A percentile compares a stretch with the other conserved stretches of the same genome.
Conservation (phyloP, 2,888 invertebrate species). For the Cosmia trapezina region DNA sequence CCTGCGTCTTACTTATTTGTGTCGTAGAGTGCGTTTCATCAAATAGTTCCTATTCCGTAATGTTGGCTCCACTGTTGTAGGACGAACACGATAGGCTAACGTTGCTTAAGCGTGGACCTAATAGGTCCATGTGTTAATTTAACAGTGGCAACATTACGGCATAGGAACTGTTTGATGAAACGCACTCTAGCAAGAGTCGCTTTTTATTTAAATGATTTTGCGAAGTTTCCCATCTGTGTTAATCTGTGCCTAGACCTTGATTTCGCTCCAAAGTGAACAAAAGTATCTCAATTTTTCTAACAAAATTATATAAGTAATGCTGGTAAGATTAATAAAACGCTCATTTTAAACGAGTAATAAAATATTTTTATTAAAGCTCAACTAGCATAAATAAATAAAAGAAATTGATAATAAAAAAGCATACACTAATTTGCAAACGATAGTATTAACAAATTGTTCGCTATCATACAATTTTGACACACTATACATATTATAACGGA, state of each 20-base stretch:
- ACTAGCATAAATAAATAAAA: conserved; percentile 84
- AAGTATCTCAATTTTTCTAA: not conserved
- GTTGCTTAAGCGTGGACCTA: too few species aligned
- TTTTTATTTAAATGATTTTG: too few species aligned
- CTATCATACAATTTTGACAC: conserved; percentile 63
- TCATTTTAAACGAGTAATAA: conserved; percentile 78
- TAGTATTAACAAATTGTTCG: conserved; percentile 62
- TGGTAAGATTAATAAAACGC: conserved; percentile 67
- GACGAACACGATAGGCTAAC: too few species aligned
- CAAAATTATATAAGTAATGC: not conserved
- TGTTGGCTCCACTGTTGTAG: too few species aligned
- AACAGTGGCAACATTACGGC: too few species aligned
- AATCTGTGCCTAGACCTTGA: not conserved
- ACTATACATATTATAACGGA: conserved; percentile 49
- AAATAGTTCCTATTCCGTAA: too few species aligned
- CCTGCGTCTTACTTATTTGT: too few species aligned
- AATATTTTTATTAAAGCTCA: conserved; percentile 85
- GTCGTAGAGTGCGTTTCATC: too few species aligned
- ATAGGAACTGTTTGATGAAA: too few species aligned
- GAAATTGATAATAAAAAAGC: conserved; percentile 66
- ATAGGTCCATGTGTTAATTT: too few species aligned
- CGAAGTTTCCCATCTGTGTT: too few species aligned
- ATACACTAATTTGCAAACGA: conserved; percentile 63
- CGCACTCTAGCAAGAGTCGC: too few species aligned
- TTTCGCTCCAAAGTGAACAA: not conserved